These are phyloP conservation scores for Sylvicapra grimmia DNA, from an alignment of 2,113 vertebrate species.

Conservation along the genomic window DNA sequence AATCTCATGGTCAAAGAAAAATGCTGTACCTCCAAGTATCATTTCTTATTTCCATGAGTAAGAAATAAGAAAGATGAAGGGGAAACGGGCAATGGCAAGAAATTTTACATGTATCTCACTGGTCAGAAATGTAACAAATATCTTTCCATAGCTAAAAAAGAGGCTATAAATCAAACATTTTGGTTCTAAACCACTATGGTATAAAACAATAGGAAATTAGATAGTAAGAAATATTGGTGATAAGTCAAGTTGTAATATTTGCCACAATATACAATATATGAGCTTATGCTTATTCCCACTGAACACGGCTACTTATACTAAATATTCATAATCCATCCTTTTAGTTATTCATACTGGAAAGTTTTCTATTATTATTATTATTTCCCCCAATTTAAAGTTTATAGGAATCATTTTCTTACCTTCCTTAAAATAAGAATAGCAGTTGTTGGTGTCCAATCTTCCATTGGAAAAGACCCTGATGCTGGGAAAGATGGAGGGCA, in stretches of 20 bases:
- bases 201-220: not conserved
- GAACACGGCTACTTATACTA: not conserved
- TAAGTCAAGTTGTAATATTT: not conserved
- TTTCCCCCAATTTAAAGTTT: not conserved
- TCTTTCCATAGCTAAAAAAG: not conserved
- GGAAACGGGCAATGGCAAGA: not conserved
- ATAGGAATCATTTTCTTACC: not conserved
- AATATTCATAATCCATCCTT: not conserved
- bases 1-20: not conserved
- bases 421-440: not conserved
- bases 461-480: not conserved
- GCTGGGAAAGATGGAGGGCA: not conserved
- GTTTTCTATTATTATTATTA: not conserved
- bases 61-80: not conserved
- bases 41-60: not conserved
- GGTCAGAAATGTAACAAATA: not conserved
- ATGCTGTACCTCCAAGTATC: not conserved
- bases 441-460: not conserved
- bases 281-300: not conserved
- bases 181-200: not conserved
- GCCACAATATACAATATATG: not conserved
- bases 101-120: not conserved
- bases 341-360: not conserved
- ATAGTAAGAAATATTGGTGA: not conserved
- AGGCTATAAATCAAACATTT: not conserved